phyloP scores from a whole-genome alignment of 2,888 invertebrate genomes.

The Ornithoptera alexandrae region DNA sequence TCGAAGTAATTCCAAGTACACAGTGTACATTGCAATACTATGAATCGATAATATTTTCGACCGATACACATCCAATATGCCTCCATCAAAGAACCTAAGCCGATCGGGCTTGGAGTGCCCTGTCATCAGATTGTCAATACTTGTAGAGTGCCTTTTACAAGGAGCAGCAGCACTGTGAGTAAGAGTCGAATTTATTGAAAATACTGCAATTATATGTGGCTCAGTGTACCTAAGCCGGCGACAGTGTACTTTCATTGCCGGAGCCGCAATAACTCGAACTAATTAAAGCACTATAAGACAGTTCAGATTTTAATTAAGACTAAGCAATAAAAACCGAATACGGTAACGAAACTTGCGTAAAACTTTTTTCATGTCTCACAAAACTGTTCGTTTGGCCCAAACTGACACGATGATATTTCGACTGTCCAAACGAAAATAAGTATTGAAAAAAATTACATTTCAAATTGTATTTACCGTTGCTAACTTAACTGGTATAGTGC shows the following conservation, averaged over 20 bases:
- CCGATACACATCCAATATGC: too few relatives aligned
- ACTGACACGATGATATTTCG: background rate
- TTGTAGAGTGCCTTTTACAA: too few relatives aligned
- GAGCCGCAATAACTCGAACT: constrained; percentile 21
- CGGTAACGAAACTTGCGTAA: constrained; percentile 30
- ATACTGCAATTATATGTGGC: constrained; percentile 7
- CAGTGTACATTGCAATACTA: too few relatives aligned
- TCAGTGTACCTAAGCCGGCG: constrained; percentile 8
- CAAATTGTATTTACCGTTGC: too few relatives aligned
- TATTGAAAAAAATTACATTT: background rate
- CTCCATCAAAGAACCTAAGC: too few relatives aligned
- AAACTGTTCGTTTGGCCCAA: constrained; percentile 8
- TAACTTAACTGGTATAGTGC: too few relatives aligned
- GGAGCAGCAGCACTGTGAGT: background rate
- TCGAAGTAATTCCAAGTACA: too few relatives aligned
- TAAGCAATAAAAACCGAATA: constrained; percentile 30
- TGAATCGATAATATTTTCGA: too few relatives aligned
- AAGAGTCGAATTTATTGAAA: background rate
- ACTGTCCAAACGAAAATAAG: background rate
- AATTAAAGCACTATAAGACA: constrained; percentile 28
- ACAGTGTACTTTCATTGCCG: constrained; percentile 15
- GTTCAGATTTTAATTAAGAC: constrained; percentile 29
- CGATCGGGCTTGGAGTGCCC: too few relatives aligned
- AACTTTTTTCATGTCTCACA: constrained; percentile 22
- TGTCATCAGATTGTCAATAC: too few relatives aligned